Evolutionary conservation across 35 echinoderm and acorn worm species (phyloP), one percentile per base, ranked within the genome.

Genomic region (Anneissia japonica): DNA sequence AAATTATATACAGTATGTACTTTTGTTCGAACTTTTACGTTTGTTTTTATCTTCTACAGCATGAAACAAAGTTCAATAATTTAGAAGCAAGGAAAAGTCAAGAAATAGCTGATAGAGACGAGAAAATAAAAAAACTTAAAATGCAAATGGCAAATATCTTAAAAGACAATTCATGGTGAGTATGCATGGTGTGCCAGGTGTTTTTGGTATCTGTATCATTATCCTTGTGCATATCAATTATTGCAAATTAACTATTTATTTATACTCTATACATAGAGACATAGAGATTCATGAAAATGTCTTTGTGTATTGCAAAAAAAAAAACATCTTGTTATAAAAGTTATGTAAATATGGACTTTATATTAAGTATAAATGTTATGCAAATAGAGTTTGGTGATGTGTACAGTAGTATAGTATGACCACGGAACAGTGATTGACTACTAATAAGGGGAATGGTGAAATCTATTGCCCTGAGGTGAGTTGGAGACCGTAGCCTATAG

Each of bases 151-250:
- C 39, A 45, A 77, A 79, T 34, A 64, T 86, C 30, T 82, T 93
- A 17, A 93, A 89, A 86, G 87, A 79, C 76, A 93, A 93, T 43
- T 93, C 91, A 84, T 88, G 87, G 91, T 89, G 34, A 28, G 87
- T 73, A 81, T 35, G 23, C 26, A 40, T 21, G 55, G n/a, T 72
- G 55, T 72, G n/a, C 55, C 55, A 16, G n/a, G 13, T 72, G n/a
- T 72, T 72, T 72, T 72, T 16, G 13, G n/a, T 72, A 72, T 72
- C n/a, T 72, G n/a, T 72, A n/a, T n/a, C 13, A 16, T 72, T 72
- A 72, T n/a, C 13, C n/a, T 16, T n/a, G n/a, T 72, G 55, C n/a
- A 72, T n/a, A 16, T 72, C 13, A 16, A 16, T 16, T 72, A 16
- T 72, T 16, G 13, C n/a, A 16, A 72, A 16, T 72, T 72, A 72